Conservation (phyloP, 2,888 invertebrate genomes). For the Trypoxylon attenuatum region DNA sequence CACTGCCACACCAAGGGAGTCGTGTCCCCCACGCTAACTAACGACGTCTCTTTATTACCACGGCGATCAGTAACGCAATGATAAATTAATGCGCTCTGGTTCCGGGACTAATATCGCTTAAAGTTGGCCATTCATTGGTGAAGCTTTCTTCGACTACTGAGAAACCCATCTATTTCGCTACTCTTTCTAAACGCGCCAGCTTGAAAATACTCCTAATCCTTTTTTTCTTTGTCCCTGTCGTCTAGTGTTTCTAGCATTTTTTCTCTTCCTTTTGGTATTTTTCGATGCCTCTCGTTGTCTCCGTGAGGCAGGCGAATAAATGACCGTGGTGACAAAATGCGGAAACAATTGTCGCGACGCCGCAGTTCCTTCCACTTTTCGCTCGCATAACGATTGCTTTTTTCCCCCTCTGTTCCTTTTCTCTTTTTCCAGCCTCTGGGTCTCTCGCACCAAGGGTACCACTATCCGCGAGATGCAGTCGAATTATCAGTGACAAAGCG, state of each 20-base stretch:
- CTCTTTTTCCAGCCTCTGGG: too few relatives aligned
- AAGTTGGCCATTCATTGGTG: not conserved
- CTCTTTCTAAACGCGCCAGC: too few relatives aligned
- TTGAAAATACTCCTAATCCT: too few relatives aligned
- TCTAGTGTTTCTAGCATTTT: too few relatives aligned
- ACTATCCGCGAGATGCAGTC: too few relatives aligned
- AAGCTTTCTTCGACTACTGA: not conserved
- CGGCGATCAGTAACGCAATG: not conserved
- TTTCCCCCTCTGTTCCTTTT: too few relatives aligned
- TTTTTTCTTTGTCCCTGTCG: too few relatives aligned
- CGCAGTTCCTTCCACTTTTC: not conserved
- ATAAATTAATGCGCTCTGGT: not conserved
- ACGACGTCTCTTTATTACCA: not conserved
- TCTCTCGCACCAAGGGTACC: too few relatives aligned
- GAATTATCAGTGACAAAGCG: slow-evolving; percentile 4
- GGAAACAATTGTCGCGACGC: not conserved
- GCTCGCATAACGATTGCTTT: not conserved
- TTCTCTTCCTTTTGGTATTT: too few relatives aligned
- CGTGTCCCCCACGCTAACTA: too few relatives aligned
- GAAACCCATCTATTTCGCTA: not conserved
- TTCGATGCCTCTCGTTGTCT: too few relatives aligned
- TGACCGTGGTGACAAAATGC: not conserved
- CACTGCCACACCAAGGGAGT: not conserved
- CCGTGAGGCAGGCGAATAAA: not conserved
- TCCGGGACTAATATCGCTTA: not conserved